phyloP scores from a whole-genome alignment of 2,888 invertebrate species.

The Pyralis farinalis region DNA sequence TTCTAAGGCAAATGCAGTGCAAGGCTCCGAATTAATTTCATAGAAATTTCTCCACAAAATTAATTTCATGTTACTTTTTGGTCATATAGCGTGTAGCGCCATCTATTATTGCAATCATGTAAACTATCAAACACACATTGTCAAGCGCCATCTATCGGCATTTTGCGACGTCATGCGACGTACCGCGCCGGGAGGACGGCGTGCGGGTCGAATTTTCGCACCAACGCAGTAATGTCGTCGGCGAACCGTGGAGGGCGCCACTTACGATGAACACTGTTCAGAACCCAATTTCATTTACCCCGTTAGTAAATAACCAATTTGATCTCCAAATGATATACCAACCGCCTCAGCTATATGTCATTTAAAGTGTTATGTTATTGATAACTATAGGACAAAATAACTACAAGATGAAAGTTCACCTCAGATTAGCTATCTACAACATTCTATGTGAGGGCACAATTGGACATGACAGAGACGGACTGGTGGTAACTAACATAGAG shows the following conservation, averaged over 20 bases:
- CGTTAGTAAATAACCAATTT: constrained; percentile 32
- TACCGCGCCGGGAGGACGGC: constrained; percentile 80
- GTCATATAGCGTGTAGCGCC: constrained; percentile 33
- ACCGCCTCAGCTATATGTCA: not conserved
- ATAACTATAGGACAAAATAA: constrained; percentile 6
- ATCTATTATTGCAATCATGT: constrained; percentile 49
- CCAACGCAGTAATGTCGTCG: constrained; percentile 88
- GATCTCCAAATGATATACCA: constrained; percentile 17
- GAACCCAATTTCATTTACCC: constrained; percentile 48
- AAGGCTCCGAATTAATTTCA: constrained; percentile 21
- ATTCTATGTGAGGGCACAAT: constrained; percentile 25
- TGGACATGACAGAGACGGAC: constrained; percentile 17
- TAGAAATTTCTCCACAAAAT: constrained; percentile 12
- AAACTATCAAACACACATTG: constrained; percentile 52
- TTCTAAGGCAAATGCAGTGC: constrained; percentile 22
- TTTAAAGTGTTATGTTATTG: constrained; percentile 16
- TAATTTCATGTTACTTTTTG: constrained; percentile 14
- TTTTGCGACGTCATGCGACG: constrained; percentile 59
- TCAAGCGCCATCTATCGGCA: constrained; percentile 68
- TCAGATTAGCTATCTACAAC: constrained; percentile 35
- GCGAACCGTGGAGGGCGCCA: constrained; percentile 92
- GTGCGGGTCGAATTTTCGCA: constrained; percentile 88
- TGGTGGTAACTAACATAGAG: constrained; percentile 6
- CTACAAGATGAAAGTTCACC: not conserved
- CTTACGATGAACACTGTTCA: constrained; percentile 86